These are phyloP conservation scores for Dascillus cervinus DNA, from an alignment of 2,888 invertebrate species.

Conservation along the genomic window DNA sequence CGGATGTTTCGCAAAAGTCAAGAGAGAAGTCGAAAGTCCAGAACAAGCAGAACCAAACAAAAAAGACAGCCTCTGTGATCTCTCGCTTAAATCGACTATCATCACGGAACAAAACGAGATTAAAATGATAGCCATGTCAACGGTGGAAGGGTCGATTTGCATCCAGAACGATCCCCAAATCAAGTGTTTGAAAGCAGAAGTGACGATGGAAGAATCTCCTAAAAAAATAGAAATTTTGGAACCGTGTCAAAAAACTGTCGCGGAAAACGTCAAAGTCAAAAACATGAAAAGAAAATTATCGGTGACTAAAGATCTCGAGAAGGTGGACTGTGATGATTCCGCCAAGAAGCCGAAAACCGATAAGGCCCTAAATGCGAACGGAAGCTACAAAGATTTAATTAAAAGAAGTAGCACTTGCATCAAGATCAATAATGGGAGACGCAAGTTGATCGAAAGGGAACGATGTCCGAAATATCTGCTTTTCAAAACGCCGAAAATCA, in stretches of 20 bases:
- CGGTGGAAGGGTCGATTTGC: constrained; percentile 4
- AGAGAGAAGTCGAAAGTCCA: constrained; percentile 42
- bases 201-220: constrained; percentile 2
- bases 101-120: constrained; percentile 2
- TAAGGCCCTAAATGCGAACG: constrained; percentile 20
- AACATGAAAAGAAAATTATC: constrained; percentile 47
- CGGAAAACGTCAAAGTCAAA: constrained; percentile 41
- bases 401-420: constrained; percentile 44
- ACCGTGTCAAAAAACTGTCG: constrained; percentile 38
- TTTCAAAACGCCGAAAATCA: constrained; percentile 16
- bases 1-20: constrained; percentile 29
- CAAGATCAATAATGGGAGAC: constrained; percentile 42
- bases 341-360: constrained; percentile 28
- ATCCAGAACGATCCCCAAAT: constrained; percentile 5
- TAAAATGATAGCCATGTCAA: not conserved
- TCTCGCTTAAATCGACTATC: not conserved
- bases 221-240: constrained; percentile 7
- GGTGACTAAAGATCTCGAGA: constrained; percentile 22
- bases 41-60: constrained; percentile 31
- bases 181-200: constrained; percentile 11
- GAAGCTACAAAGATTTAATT: constrained; percentile 41
- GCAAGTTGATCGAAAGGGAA: constrained; percentile 34
- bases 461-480: constrained; percentile 2
- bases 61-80: not conserved
- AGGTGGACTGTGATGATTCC: constrained; percentile 17